A percentile compares a stretch with the other conserved stretches of the same genome.
These are phyloP conservation scores for Ectobius pallidus DNA, from an alignment of 2,888 invertebrate genomes.

Conservation along the genomic window DNA sequence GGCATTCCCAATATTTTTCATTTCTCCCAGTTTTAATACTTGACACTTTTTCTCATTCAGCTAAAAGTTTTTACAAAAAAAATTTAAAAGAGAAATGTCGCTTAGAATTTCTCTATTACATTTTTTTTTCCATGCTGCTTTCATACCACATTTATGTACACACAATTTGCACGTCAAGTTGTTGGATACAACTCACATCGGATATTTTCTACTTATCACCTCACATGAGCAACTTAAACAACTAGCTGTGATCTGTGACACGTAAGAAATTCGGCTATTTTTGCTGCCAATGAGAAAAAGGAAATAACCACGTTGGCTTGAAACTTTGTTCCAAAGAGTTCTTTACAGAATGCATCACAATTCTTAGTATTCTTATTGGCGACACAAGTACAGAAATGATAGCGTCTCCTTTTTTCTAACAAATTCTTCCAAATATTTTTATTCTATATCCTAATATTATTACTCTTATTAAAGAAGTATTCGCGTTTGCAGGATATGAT, in stretches of 20 bases:
- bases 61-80: slow-evolving; percentile 22
- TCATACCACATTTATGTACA: slow-evolving; percentile 12
- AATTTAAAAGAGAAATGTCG: slow-evolving; percentile 27
- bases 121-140: neutral
- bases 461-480: slow-evolving; percentile 33
- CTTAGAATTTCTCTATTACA: slow-evolving; percentile 11
- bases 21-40: slow-evolving; percentile 2
- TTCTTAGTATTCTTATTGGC: slow-evolving; percentile 21
- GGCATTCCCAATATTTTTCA: neutral
- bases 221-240: slow-evolving; percentile 8
- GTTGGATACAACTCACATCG: neutral
- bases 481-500: slow-evolving; percentile 43
- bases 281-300: neutral
- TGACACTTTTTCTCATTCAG: slow-evolving; percentile 13
- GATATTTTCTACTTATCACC: neutral
- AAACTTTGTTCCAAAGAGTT: slow-evolving; percentile 31
- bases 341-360: slow-evolving; percentile 25
- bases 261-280: slow-evolving; percentile 3
- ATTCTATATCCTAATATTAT: slow-evolving; percentile 35
- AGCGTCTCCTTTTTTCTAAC: slow-evolving; percentile 11
- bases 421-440: slow-evolving; percentile 27
- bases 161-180: neutral
- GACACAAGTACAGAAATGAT: slow-evolving; percentile 27
- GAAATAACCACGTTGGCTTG: neutral
- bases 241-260: neutral